A percentile compares a stretch with the other conserved stretches of the same genome.
These are phyloP conservation scores for Hippocampus guttulatus DNA, from an alignment of 2,113 vertebrate genomes.

Conservation along the genomic window DNA sequence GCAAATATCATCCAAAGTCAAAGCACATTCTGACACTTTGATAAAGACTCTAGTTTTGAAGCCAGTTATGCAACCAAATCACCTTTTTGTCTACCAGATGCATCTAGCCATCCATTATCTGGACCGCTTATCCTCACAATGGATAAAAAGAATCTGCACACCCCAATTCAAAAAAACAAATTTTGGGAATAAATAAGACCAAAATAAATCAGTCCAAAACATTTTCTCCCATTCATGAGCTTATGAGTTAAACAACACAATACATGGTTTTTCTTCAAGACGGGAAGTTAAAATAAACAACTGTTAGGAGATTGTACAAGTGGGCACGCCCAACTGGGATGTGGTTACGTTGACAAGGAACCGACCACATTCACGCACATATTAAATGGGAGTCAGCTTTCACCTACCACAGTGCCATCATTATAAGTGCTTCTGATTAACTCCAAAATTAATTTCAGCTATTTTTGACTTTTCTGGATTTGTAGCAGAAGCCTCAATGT, in stretches of 20 bases:
- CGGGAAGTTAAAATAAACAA: too few relatives aligned
- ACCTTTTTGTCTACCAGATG: slow-evolving; percentile 5
- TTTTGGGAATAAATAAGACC: not conserved
- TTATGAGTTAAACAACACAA: not conserved
- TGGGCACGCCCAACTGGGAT: not conserved
- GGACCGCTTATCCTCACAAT: too few relatives aligned
- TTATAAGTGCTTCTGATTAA: not conserved
- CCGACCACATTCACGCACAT: not conserved
- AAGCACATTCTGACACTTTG: not conserved
- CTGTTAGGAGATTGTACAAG: not conserved
- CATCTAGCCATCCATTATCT: too few relatives aligned
- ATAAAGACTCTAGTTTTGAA: not conserved
- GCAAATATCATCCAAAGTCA: slow-evolving; percentile 5
- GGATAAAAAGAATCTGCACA: not conserved
- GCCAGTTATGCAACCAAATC: not conserved
- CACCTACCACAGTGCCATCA: not conserved
- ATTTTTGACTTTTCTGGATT: not conserved
- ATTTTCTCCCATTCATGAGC: not conserved
- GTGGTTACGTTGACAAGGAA: not conserved
- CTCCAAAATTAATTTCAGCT: not conserved
- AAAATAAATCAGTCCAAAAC: not conserved
- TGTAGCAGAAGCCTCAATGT: not conserved
- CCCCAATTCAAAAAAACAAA: not conserved
- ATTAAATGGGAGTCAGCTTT: not conserved
- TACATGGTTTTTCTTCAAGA: too few relatives aligned